Base-by-base conservation (phyloP, 2,113 vertebrate species). In the Vireo altiloquus region DNA sequence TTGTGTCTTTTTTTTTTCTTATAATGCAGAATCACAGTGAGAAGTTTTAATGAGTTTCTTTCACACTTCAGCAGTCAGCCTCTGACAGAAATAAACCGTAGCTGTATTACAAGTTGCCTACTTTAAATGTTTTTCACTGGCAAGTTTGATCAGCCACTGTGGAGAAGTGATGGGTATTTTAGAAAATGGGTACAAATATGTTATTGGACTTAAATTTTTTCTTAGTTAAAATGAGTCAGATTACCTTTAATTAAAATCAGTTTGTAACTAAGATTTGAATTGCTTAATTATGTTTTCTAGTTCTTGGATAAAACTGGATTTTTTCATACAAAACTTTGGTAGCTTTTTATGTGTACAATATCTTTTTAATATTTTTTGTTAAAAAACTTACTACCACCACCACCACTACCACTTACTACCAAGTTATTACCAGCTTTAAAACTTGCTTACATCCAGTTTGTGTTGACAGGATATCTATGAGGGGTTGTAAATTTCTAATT, bases 41-140 rank as follows among this genome's bases (percentile, higher is more conserved):
- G 97, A 97, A 97, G 94, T 97, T 98, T 98, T 98, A 98, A 98
- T 98, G 97, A 98, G 97, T 97, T 98, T 97, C 97, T 98, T 98
- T 98, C 97, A 98, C 97, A 98, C 97, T 98, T 95, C 88, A 97
- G 91, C 96, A 98, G 97, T 97, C 97, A 94, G 96, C 78, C 93
- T 97, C 87, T 97, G 95, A 97, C 95, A 97, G 97, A 97, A 98
- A 98, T 97, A 98, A 98, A 97, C 97, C 92, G 46, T 78, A 91
- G 90, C 96, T 97, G 64, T 96, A 96, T 96, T 97, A 96, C 94
- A 97, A 96, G 96, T 97, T 97, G 95, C 97, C 96, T 96, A 95
- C 96, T 98, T 87, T 94, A 92, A 98, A 97, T n/a, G 53, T 97
- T 98, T 97, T 97, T 97, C 95, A 95, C 87, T 96, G 90, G 96